Evolutionary conservation across 2,888 invertebrate genomes (phyloP).

Genomic region (Suillia variegata): DNA sequence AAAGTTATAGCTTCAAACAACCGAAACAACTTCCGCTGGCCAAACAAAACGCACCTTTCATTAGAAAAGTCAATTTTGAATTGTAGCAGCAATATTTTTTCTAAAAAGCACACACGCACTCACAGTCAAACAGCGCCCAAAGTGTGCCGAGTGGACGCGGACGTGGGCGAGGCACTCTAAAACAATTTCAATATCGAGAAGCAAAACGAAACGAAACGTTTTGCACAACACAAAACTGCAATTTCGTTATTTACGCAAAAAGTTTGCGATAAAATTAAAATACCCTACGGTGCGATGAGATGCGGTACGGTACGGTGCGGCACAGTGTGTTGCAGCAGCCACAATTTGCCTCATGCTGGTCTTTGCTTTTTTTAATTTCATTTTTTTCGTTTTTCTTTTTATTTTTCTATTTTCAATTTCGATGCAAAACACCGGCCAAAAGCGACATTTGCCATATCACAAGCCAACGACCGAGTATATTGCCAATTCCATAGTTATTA

Average conservation of each 20-base stretch:
- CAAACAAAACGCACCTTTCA: no score
- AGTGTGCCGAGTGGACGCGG: background rate
- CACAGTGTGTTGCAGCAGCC: background rate
- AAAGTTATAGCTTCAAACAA: no score
- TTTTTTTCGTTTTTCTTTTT: background rate
- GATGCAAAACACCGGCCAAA: no score
- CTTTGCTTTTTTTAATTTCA: no score
- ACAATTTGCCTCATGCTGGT: no score
- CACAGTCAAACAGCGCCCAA: background rate
- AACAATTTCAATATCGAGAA: constrained; percentile 3
- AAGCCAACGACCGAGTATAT: no score
- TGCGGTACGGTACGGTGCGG: background rate
- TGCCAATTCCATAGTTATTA: no score
- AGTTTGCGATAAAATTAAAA: constrained; percentile 51
- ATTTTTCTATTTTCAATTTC: background rate
- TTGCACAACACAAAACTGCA: background rate
- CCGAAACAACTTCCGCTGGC: background rate
- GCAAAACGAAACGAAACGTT: no score
- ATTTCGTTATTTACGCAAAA: constrained; percentile 41
- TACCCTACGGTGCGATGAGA: constrained; percentile 43
- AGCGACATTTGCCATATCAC: no score
- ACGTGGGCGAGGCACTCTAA: background rate
- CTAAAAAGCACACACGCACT: background rate
- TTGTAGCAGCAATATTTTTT: background rate
- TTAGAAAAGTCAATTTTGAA: background rate